Evolutionary conservation across 2,113 vertebrate species (phyloP).

Genomic region (Xiphophorus hellerii): DNA sequence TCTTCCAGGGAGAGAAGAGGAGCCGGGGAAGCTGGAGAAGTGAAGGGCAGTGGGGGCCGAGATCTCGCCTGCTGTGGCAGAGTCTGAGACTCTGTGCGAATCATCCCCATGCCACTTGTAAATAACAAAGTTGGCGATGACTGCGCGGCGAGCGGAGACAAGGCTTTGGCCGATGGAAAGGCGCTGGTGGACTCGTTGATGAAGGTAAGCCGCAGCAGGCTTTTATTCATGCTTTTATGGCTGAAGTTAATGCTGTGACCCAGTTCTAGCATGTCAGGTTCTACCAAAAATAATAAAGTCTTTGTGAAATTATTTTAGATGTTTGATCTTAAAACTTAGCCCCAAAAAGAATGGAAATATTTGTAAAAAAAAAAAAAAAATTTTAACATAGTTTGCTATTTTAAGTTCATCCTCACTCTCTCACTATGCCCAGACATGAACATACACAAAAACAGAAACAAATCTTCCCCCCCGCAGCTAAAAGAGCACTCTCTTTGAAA

Average conservation of each 20-base stretch:
- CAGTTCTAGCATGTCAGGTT: not conserved
- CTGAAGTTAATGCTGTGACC: not conserved
- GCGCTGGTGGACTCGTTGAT: slow-evolving; percentile 76
- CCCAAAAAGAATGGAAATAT: not conserved
- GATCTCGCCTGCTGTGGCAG: slow-evolving; percentile 57
- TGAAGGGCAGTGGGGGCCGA: slow-evolving; percentile 50
- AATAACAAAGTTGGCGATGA: slow-evolving; percentile 80
- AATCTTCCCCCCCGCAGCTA: slow-evolving; percentile 49
- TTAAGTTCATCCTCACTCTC: not conserved
- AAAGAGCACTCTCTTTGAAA: slow-evolving; percentile 75
- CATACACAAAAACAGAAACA: not conserved
- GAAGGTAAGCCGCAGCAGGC: slow-evolving; percentile 66
- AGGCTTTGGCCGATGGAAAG: slow-evolving; percentile 67
- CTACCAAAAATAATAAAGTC: not conserved
- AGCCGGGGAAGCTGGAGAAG: slow-evolving; percentile 44
- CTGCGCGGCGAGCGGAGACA: slow-evolving; percentile 51
- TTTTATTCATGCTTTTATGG: not conserved
- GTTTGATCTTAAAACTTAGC: not conserved
- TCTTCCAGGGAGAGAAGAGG: slow-evolving; percentile 41
- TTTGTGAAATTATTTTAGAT: not conserved
- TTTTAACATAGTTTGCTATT: not conserved
- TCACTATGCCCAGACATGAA: not conserved
- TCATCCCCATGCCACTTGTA: slow-evolving; percentile 75
- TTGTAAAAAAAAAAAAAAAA: too few relatives aligned
- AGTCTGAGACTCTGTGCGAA: slow-evolving; percentile 54